Base-by-base conservation (phyloP, 2,113 vertebrate species). In the Ammodytes dubius region DNA sequence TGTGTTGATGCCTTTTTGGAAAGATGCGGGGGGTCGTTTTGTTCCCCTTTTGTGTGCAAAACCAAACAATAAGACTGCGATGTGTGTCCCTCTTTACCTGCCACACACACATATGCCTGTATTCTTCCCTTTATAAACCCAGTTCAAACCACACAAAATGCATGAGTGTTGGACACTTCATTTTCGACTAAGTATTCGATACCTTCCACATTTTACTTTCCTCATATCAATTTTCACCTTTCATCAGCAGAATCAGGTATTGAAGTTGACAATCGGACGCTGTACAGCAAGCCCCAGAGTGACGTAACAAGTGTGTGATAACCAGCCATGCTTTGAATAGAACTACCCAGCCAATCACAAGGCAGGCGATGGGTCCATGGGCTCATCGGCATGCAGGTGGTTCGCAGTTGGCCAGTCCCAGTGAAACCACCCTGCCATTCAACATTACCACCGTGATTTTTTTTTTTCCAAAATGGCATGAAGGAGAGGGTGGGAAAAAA, bases 381-480 rank as follows among this genome's bases (percentile, higher is more conserved):
- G 50, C 85, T 94, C 80, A 90, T 95, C 75, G 81, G 81, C 75
- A 95, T 93, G 88, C 92, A 88, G 47, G 69, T 9, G 17, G 56
- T 72, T 70, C 39, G 7, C 64, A 72, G 74, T 46, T 67, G 75
- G 53, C 79, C 75, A 82, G 79, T 88, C 86, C 87, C 87, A 77
- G 63, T 88, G 87, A 92, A 91, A 90, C 82, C 83, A 57, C 54
- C 66, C 89, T 91, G 93, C 90, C 93, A 92, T 84, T 95, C 91
- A 92, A 86, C 66, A 95, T 95, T 94, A 95, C 79, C 70, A 73
- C 74, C 70, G 69, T 79, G 89, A n/a, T n/a, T 27, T 27, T 27
- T 27, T 27, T 91, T 91, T 91, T 85, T 91, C 85, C 84, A 91
- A 91, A 91, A 90, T 92, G 87, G 77, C 81, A 77, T 87, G 84